These are phyloP conservation scores for Isaurus tuberculatus DNA, from an alignment of 92 coral and sea anemone genomes.

Conservation along the genomic window DNA sequence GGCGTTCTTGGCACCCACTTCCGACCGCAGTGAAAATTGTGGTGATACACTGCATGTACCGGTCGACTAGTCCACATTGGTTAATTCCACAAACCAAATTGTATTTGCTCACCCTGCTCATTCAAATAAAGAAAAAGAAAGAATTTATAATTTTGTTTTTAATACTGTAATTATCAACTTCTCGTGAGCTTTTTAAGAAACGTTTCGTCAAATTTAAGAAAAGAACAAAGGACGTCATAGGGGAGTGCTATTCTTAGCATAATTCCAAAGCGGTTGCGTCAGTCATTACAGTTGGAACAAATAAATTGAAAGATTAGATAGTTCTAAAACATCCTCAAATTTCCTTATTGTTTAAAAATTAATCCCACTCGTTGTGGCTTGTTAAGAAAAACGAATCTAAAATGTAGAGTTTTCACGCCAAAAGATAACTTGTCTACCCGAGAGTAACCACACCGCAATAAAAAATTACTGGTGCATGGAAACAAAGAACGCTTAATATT, in stretches of 20 bases:
- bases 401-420: too few relatives aligned
- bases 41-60: background rate
- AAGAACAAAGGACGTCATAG: background rate
- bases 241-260: background rate
- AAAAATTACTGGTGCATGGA: constrained; percentile 17
- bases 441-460: background rate
- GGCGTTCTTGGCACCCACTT: background rate
- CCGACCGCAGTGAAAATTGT: background rate
- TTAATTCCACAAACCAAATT: background rate
- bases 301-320: background rate
- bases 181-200: background rate
- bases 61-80: background rate
- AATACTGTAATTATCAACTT: background rate
- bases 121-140: background rate
- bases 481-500: constrained; percentile 12
- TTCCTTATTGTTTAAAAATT: background rate
- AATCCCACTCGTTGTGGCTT: too few relatives aligned
- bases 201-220: background rate
- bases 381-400: too few relatives aligned
- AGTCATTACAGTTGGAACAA: background rate
- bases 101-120: background rate
- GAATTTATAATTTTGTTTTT: too few relatives aligned
- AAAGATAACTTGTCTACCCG: too few relatives aligned
- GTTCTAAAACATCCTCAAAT: background rate
- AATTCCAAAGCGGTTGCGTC: constrained; percentile 3